phyloP scores from a whole-genome alignment of 2,797 vertebrate species.

The Trematomus bernacchii region DNA sequence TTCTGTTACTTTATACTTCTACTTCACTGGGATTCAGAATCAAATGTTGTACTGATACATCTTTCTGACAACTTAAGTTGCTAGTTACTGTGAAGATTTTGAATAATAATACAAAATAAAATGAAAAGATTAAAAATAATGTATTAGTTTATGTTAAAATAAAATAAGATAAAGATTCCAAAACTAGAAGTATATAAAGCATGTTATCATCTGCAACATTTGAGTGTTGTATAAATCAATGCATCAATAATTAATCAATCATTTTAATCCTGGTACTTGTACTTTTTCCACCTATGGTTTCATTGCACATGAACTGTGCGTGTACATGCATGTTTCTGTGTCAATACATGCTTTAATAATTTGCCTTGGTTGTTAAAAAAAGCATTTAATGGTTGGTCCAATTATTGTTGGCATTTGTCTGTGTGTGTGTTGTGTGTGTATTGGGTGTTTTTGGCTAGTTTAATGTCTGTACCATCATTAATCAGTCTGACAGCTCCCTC shows the following conservation, averaged over 20 bases:
- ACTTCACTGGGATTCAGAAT: neutral
- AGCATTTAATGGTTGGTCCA: neutral
- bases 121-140: neutral
- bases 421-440: constrained; percentile 1
- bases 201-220: neutral
- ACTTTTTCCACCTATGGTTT: neutral
- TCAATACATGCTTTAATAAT: neutral
- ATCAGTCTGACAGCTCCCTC: constrained; percentile 38
- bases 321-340: neutral
- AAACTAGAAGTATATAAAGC: neutral
- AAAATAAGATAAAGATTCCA: too few species aligned
- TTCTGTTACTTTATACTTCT: neutral
- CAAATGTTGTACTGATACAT: neutral
- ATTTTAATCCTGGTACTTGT: too few species aligned
- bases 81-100: neutral
- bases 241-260: neutral
- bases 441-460: constrained; percentile 7
- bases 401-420: rapidly evolving
- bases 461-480: constrained; percentile 9
- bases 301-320: neutral
- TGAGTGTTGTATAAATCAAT: neutral
- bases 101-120: neutral
- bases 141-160: neutral
- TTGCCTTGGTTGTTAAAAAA: neutral
- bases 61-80: neutral